phyloP scores from a whole-genome alignment of 2,113 vertebrate species.

The Phaethornis superciliosus region DNA sequence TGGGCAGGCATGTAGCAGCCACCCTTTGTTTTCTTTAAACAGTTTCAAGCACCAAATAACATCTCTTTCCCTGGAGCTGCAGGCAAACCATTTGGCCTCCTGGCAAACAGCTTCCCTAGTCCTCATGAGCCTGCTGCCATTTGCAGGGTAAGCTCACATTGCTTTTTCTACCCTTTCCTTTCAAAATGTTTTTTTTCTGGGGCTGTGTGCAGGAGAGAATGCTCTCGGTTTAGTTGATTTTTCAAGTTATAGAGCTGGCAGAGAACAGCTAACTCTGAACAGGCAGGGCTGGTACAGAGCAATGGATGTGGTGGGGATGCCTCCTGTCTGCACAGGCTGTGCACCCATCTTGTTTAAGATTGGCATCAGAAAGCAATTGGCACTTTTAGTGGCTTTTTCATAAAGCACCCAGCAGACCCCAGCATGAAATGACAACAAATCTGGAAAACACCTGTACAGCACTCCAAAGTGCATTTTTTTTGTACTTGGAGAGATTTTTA shows the following conservation, averaged over 20 bases:
- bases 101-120: conserved; percentile 13
- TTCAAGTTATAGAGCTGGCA: background rate
- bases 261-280: background rate
- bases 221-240: background rate
- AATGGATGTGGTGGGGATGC: background rate
- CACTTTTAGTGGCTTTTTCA: background rate
- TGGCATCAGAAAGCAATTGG: background rate
- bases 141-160: background rate
- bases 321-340: background rate
- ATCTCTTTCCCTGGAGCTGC: conserved; percentile 27
- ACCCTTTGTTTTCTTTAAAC: conserved; percentile 54
- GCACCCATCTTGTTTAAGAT: accelerated
- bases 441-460: background rate
- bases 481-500: background rate
- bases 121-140: background rate
- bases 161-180: background rate
- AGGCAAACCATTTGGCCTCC: conserved; percentile 50
- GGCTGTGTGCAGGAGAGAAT: no score
- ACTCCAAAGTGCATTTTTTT: background rate
- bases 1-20: background rate
- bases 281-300: background rate
- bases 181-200: background rate
- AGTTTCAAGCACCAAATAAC: conserved; percentile 28
- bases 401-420: conserved; percentile 15
- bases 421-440: background rate